Evolutionary conservation across 1,140 invertebrate species (phyloP).

Genomic region (Ceratosolen solmsi): DNA sequence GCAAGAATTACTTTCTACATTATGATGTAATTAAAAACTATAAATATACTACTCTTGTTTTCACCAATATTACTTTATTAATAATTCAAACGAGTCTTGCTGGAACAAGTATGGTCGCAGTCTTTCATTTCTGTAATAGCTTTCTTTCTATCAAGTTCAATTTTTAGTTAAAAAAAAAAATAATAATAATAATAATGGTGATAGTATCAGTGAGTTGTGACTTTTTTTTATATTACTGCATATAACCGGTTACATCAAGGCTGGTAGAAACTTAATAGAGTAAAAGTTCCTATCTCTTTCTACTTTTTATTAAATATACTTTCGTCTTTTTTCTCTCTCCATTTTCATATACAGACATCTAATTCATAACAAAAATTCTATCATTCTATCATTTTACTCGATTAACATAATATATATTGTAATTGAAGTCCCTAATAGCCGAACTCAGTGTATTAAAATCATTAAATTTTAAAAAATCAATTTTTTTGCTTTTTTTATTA

Average conservation of each 20-base stretch:
- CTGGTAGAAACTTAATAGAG: slow-evolving; percentile 24
- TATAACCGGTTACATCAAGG: slow-evolving; percentile 11
- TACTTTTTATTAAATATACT: not conserved
- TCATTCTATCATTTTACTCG: too few species aligned
- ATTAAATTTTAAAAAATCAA: too few species aligned
- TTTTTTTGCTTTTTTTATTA: too few species aligned
- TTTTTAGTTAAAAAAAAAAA: not conserved
- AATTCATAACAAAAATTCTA: too few species aligned
- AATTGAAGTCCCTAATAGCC: too few species aligned
- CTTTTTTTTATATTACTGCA: not conserved
- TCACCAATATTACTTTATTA: not conserved
- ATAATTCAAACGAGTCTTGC: not conserved
- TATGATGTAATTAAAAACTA: too few species aligned
- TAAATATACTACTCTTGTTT: not conserved
- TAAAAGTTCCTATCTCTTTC: slow-evolving; percentile 22
- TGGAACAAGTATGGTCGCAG: not conserved
- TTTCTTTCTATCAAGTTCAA: not conserved
- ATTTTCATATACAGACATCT: not conserved
- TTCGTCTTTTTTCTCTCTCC: not conserved
- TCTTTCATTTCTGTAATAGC: not conserved
- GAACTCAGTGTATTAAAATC: too few species aligned
- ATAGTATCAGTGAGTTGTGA: slow-evolving; percentile 9
- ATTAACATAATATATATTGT: too few species aligned
- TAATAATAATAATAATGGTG: too few species aligned
- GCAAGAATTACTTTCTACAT: too few species aligned